Evolutionary conservation across 1,140 invertebrate genomes (phyloP).

Genomic region (Leptinotarsa texana): DNA sequence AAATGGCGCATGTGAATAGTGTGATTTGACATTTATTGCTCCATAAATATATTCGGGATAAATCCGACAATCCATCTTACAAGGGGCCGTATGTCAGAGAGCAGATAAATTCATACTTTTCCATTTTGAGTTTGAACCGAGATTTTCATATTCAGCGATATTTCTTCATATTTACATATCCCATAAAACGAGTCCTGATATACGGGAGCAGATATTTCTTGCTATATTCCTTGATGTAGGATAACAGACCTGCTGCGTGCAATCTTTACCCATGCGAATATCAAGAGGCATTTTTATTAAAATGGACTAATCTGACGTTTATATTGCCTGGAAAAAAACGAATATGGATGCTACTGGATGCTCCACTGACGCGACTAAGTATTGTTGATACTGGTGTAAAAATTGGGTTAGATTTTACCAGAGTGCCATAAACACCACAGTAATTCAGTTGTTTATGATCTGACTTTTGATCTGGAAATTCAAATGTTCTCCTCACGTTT

Average conservation of each 20-base stretch:
- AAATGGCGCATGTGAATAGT: background rate
- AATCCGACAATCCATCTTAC: background rate
- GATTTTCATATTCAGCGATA: slow-evolving; percentile 51
- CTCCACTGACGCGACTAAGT: too few species aligned
- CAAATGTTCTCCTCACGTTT: too few species aligned
- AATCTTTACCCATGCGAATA: background rate
- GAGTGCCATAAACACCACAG: too few species aligned
- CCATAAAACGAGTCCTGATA: slow-evolving; percentile 46
- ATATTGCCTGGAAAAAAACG: background rate
- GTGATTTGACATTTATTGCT: slow-evolving; percentile 6
- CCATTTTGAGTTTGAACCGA: slow-evolving; percentile 46
- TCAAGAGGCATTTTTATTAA: slow-evolving; percentile 1
- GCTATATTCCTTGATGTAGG: slow-evolving; percentile 32
- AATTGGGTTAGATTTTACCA: too few species aligned
- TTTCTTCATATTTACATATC: slow-evolving; percentile 53
- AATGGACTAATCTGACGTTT: background rate
- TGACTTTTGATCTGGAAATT: too few species aligned
- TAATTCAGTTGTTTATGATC: too few species aligned
- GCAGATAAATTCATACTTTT: slow-evolving; percentile 32
- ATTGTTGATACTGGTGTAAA: too few species aligned
- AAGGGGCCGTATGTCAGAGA: slow-evolving; percentile 1
- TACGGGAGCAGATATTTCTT: slow-evolving; percentile 41
- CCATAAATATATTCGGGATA: slow-evolving; percentile 1
- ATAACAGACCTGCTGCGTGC: slow-evolving; percentile 12
- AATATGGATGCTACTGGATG: too few species aligned